Conservation (phyloP, 2,888 invertebrate species). For the Agrenia bidenticulata region DNA sequence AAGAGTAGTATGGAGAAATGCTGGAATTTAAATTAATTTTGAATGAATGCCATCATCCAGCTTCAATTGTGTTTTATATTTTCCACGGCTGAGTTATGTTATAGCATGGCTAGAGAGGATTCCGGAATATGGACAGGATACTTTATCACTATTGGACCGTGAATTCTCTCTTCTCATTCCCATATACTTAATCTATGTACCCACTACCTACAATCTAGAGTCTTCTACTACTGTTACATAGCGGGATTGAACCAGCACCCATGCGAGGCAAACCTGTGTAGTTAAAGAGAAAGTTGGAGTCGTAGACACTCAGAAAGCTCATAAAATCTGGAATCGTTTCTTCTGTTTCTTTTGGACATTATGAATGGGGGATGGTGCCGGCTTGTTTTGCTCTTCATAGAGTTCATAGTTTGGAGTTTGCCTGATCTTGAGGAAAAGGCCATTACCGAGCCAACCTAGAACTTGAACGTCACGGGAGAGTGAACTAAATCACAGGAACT, state of each 20-base stretch:
- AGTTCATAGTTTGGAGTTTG: not conserved
- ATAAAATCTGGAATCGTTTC: conserved; percentile 14
- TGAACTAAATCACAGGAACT: conserved; percentile 9
- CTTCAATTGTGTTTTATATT: not conserved
- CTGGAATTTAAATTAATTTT: conserved; percentile 16
- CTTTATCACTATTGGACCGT: conserved; percentile 11
- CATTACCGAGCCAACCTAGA: conserved; percentile 10
- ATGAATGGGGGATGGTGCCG: conserved; percentile 3
- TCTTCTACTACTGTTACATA: no score
- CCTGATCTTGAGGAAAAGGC: not conserved
- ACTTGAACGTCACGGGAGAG: conserved; percentile 12
- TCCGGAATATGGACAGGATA: not conserved
- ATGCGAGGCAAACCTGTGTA: no score
- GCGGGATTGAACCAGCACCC: no score
- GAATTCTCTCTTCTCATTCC: not conserved
- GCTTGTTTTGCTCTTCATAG: not conserved
- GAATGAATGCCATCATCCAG: conserved; percentile 3
- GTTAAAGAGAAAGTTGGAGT: conserved; percentile 5
- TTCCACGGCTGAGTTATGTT: not conserved
- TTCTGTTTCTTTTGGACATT: conserved; percentile 21
- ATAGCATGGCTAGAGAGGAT: no score
- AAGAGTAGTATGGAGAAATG: not conserved
- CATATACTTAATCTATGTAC: no score
- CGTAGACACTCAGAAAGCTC: conserved; percentile 7
- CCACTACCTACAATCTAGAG: no score